A percentile compares a stretch with the other conserved stretches of the same genome.
Conservation (phyloP, 2,113 vertebrate genomes). For the Actenoides lindsayi region DNA sequence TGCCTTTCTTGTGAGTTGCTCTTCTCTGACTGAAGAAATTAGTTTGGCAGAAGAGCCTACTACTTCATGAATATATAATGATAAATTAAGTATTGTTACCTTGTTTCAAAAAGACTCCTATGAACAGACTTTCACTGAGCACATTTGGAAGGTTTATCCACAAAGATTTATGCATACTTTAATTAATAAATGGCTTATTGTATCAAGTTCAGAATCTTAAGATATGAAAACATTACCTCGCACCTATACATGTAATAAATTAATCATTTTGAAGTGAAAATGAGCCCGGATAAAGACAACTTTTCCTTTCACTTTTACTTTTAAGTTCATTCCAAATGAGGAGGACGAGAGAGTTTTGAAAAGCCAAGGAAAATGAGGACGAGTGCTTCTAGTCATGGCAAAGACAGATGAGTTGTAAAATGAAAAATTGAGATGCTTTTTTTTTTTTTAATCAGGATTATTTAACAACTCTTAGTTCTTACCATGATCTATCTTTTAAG, state of each 20-base stretch:
- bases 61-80: conserved; percentile 20
- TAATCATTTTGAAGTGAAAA: not conserved
- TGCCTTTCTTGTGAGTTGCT: not conserved
- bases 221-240: not conserved
- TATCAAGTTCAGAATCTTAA: not conserved
- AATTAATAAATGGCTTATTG: not conserved
- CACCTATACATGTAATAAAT: not conserved
- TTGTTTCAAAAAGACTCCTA: not conserved
- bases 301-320: not conserved
- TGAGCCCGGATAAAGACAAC: not conserved
- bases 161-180: not conserved
- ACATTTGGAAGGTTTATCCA: not conserved
- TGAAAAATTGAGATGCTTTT: not conserved
- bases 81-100: conserved; percentile 8
- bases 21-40: conserved; percentile 10
- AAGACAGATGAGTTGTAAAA: not conserved
- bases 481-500: not conserved
- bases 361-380: not conserved
- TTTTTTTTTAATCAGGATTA: not conserved
- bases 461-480: not conserved
- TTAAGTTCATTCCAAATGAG: not conserved
- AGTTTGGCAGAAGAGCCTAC: conserved; percentile 11
- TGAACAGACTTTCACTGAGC: not conserved
- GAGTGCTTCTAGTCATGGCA: not conserved
- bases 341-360: not conserved